Percentiles rank a stretch among this genome's conserved stretches.
Conservation (phyloP, 2,113 vertebrate species). For the Taxidea taxus region DNA sequence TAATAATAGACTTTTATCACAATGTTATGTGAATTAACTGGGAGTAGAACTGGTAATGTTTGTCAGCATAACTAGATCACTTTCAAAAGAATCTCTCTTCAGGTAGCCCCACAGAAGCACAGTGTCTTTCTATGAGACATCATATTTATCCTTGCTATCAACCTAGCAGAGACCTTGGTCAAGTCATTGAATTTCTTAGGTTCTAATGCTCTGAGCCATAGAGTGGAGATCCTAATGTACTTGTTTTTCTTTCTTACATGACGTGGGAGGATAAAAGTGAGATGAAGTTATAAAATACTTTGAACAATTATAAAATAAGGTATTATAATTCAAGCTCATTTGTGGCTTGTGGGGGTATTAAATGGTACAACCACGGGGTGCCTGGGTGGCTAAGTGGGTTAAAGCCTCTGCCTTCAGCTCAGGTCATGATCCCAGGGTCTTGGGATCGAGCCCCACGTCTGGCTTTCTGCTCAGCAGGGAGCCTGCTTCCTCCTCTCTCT, state of each 20-base stretch:
- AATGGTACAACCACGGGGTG: not conserved
- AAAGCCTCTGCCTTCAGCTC: no score
- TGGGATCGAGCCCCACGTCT: no score
- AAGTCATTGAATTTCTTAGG: not conserved
- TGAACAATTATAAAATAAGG: not conserved
- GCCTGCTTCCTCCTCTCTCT: no score
- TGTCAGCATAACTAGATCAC: not conserved
- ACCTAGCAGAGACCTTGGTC: not conserved
- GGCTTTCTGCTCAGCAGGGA: no score
- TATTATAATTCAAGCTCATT: not conserved
- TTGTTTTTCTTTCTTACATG: not conserved
- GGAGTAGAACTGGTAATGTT: not conserved
- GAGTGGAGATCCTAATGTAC: not conserved
- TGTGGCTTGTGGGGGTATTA: not conserved
- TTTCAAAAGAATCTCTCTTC: not conserved
- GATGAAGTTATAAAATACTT: not conserved
- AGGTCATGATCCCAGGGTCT: no score
- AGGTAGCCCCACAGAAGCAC: not conserved
- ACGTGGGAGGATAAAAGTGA: not conserved
- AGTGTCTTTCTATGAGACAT: not conserved
- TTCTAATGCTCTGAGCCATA: not conserved
- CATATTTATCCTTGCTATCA: not conserved
- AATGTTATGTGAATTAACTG: slow-evolving; percentile 75
- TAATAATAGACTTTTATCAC: slow-evolving; percentile 77
- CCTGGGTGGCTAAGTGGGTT: no score